These are phyloP conservation scores for Zaprionus ornatus DNA, from an alignment of 1,140 invertebrate species.

Conservation along the genomic window DNA sequence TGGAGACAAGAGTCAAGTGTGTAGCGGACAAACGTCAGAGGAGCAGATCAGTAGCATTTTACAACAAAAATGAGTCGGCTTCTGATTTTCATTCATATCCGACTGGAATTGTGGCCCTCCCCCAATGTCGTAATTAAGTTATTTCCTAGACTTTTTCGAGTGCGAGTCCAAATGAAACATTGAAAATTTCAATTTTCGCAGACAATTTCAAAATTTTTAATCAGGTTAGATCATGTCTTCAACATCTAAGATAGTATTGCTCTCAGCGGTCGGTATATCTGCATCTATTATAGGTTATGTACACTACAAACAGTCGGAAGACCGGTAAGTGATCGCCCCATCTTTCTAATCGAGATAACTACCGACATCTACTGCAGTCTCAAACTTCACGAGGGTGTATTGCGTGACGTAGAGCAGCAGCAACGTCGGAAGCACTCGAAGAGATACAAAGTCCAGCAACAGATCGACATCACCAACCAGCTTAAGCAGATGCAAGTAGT, in stretches of 20 bases:
- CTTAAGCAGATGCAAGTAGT: conserved; percentile 83
- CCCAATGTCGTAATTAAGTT: conserved; percentile 55
- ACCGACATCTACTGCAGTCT: conserved; percentile 84
- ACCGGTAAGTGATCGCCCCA: conserved; percentile 84
- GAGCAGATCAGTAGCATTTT: background rate
- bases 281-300: conserved; percentile 87
- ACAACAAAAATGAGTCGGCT: conserved; percentile 1
- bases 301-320: conserved; percentile 87
- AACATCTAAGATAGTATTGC: conserved; percentile 60
- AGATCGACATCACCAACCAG: conserved; percentile 89
- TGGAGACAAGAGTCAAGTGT: background rate
- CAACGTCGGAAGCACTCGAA: conserved; percentile 89
- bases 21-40: background rate
- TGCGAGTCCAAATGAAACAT: background rate
- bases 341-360: background rate
- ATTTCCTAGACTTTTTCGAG: background rate
- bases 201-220: conserved; percentile 3
- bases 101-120: background rate
- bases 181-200: background rate
- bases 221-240: conserved; percentile 53
- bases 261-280: conserved; percentile 76
- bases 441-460: conserved; percentile 88
- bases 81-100: conserved; percentile 35
- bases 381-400: conserved; percentile 90
- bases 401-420: conserved; percentile 90